phyloP scores from a whole-genome alignment of 2,888 invertebrate species.

The Sceliomorpha sp. region DNA sequence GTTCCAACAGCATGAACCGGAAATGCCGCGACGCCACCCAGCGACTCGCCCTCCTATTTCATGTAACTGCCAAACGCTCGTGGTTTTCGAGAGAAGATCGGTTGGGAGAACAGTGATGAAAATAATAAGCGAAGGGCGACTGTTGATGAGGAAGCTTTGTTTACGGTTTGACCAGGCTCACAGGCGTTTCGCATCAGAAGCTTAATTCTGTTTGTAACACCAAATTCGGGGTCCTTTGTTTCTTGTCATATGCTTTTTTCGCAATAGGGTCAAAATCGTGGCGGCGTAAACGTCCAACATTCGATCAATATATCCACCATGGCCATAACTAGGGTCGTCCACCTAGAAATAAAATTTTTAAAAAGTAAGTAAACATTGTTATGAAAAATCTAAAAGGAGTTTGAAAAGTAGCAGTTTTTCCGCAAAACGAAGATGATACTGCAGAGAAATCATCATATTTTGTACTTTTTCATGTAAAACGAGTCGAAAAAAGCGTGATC shows the following conservation, averaged over 20 bases:
- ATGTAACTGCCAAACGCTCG: constrained; percentile 71
- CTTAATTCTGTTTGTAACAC: constrained; percentile 46
- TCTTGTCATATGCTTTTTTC: constrained; percentile 8
- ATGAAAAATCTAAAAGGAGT: no score
- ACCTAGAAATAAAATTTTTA: no score
- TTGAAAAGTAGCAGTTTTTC: no score
- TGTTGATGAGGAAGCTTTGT: constrained; percentile 53
- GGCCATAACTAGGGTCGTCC: no score
- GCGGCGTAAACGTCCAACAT: no score
- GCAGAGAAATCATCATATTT: no score
- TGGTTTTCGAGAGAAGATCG: constrained; percentile 59
- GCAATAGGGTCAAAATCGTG: no score
- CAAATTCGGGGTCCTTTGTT: constrained; percentile 31
- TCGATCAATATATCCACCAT: no score
- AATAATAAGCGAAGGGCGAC: constrained; percentile 54
- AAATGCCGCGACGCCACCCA: constrained; percentile 64
- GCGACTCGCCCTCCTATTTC: constrained; percentile 70
- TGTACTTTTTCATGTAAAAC: no score
- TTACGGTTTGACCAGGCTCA: constrained; percentile 44
- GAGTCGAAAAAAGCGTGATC: no score
- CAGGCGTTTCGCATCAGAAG: constrained; percentile 45
- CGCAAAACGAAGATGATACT: no score
- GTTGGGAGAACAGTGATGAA: constrained; percentile 44
- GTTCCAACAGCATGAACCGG: constrained; percentile 65
- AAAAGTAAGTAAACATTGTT: no score